Conservation (phyloP, 2,113 vertebrate species). For the Ciconia maguari region DNA sequence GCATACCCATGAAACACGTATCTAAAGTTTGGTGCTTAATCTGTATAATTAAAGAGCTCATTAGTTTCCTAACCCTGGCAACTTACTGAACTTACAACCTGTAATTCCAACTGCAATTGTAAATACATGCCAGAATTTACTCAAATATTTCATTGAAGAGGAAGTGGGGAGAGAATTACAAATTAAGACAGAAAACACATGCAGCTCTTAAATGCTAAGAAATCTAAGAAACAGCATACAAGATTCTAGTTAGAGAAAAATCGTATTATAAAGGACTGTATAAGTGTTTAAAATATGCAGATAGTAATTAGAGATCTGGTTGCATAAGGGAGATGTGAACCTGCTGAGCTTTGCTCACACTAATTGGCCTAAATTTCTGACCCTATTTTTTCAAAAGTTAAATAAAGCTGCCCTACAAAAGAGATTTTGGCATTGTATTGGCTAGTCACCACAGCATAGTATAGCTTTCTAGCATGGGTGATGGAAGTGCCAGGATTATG, state of each 20-base stretch:
- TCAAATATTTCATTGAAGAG: background rate
- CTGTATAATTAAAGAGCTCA: background rate
- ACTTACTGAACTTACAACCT: background rate
- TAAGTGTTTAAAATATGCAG: slow-evolving; percentile 31
- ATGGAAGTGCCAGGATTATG: background rate
- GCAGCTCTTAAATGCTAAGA: background rate
- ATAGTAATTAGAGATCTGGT: slow-evolving; percentile 42
- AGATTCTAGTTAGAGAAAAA: background rate
- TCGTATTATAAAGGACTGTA: background rate
- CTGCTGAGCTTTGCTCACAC: slow-evolving; percentile 19
- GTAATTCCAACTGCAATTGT: background rate
- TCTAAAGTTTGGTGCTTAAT: background rate
- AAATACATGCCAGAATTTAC: background rate
- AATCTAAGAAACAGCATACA: background rate
- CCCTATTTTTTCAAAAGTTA: slow-evolving; percentile 37
- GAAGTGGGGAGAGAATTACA: background rate
- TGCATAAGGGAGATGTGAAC: slow-evolving; percentile 31
- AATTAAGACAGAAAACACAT: background rate
- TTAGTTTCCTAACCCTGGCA: background rate
- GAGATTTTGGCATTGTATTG: background rate
- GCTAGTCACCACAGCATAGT: background rate
- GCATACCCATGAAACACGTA: background rate
- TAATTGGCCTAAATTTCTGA: slow-evolving; percentile 55
- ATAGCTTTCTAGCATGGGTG: background rate
- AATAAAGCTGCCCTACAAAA: slow-evolving; percentile 38